Evolutionary conservation across 2,113 vertebrate genomes (phyloP).

Genomic region (Phylloscopus trochiloides): DNA sequence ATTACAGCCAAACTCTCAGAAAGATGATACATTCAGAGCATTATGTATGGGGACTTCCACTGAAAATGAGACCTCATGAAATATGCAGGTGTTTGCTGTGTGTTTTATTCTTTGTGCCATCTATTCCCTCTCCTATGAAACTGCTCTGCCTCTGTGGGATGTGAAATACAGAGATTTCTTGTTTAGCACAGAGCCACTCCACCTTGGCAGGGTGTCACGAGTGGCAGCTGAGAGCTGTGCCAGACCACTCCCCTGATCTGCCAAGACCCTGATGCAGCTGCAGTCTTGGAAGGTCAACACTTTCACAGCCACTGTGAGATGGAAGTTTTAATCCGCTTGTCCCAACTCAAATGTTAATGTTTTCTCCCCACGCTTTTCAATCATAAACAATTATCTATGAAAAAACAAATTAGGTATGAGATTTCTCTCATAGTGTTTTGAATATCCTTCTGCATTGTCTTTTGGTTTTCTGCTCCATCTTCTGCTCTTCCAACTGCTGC

Average conservation of each 20-base stretch:
- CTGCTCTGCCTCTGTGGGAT: neutral
- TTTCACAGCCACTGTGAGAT: neutral
- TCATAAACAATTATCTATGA: slow-evolving; percentile 7
- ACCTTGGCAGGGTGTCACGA: neutral
- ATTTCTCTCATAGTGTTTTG: neutral
- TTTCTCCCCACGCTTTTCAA: neutral
- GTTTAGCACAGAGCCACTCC: neutral
- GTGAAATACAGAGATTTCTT: neutral
- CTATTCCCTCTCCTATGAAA: neutral
- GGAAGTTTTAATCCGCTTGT: neutral
- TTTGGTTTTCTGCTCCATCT: neutral
- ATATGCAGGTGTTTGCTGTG: neutral
- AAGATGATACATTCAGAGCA: neutral
- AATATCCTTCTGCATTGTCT: neutral
- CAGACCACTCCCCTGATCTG: slow-evolving; percentile 49
- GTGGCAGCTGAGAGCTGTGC: slow-evolving; percentile 48
- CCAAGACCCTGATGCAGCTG: neutral
- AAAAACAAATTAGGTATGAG: neutral
- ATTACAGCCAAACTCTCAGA: neutral
- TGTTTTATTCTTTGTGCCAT: neutral
- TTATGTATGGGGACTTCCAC: neutral
- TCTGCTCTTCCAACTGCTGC: neutral
- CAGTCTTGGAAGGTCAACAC: neutral
- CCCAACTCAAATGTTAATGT: neutral
- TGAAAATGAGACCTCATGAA: neutral